Percentiles rank a stretch among this genome's conserved stretches.
Conservation (phyloP, 2,888 invertebrate genomes). For the Resseliella maxima region DNA sequence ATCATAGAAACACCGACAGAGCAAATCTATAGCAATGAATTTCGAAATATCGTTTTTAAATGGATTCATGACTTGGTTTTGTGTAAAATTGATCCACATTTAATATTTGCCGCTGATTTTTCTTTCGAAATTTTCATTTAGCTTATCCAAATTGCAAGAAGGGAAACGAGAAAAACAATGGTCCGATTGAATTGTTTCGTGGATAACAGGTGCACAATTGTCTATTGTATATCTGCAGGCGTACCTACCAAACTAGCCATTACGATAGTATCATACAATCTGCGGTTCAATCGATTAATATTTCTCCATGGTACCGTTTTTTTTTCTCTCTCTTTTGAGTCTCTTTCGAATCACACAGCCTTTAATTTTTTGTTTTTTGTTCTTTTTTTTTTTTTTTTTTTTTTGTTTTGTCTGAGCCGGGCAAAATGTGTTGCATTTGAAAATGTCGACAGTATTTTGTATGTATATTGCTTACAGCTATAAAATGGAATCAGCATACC, state of each 20-base stretch:
- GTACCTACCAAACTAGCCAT: neutral
- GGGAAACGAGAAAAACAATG: neutral
- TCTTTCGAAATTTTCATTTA: neutral
- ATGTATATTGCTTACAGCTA: slow-evolving; percentile 15
- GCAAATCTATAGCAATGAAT: neutral
- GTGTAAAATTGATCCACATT: neutral
- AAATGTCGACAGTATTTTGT: neutral
- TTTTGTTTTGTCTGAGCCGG: no score
- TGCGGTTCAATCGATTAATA: neutral
- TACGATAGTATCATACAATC: neutral
- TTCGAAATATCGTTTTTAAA: neutral
- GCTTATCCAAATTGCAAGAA: neutral
- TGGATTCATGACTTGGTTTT: neutral
- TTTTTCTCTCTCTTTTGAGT: neutral
- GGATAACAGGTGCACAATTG: neutral
- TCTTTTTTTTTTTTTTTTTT: no score
- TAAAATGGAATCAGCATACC: neutral
- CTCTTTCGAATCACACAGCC: neutral
- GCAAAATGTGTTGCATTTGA: neutral
- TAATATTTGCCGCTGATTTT: neutral
- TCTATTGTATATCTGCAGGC: neutral
- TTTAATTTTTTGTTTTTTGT: neutral
- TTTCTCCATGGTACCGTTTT: neutral
- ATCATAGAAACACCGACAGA: neutral
- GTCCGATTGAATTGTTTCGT: neutral